Conservation (phyloP, 1,140 invertebrate genomes). For the Tribolium madens region DNA sequence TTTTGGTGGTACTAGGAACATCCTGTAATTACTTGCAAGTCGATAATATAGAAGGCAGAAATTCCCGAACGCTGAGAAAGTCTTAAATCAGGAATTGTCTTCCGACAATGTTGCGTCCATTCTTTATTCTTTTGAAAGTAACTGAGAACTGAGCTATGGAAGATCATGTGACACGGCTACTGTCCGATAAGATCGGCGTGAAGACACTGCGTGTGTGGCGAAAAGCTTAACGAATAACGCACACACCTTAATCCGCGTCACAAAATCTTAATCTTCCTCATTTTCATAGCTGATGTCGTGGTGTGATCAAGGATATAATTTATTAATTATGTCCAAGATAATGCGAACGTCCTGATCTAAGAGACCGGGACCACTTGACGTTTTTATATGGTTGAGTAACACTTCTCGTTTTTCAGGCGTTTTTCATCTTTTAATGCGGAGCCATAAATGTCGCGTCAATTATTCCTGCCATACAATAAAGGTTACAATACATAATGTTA, state of each 20-base stretch:
- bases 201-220: constrained; percentile 39
- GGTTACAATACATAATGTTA: constrained; percentile 28
- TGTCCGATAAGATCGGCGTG: constrained; percentile 43
- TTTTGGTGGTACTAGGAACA: background rate
- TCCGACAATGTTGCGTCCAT: constrained; percentile 28
- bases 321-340: constrained; percentile 17
- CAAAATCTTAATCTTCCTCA: constrained; percentile 22
- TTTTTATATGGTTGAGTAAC: constrained; percentile 9
- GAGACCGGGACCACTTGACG: background rate
- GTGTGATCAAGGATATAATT: constrained; percentile 7
- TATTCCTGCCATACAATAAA: constrained; percentile 30
- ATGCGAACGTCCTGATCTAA: constrained; percentile 1
- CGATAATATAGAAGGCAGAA: background rate
- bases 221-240: constrained; percentile 23
- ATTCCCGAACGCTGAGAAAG: background rate
- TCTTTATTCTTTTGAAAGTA: constrained; percentile 40
- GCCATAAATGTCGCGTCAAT: constrained; percentile 34
- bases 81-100: constrained; percentile 8
- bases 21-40: background rate
- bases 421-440: constrained; percentile 25
- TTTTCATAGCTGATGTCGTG: background rate
- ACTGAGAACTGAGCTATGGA: constrained; percentile 35
- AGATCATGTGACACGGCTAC: constrained; percentile 43
- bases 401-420: constrained; percentile 28
- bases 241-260: constrained; percentile 20